A percentile compares a stretch with the other conserved stretches of the same genome.
These are phyloP conservation scores for Styela clava DNA, from an alignment of 23 tunicate species.

Conservation along the genomic window DNA sequence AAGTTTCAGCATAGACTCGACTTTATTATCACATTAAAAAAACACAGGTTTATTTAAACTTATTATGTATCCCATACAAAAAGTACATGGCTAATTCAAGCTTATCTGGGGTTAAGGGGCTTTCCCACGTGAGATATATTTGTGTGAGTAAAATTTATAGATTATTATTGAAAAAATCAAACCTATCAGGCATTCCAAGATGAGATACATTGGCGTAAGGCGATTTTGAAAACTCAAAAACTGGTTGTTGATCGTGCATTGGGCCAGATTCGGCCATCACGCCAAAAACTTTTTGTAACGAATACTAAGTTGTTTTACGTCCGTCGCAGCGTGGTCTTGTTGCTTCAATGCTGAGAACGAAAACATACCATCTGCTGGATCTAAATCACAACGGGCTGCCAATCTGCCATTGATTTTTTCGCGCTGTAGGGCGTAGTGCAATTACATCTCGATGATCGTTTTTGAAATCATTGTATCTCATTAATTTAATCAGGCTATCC, in stretches of 20 bases:
- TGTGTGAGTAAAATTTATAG: no score
- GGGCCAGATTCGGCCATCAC: slow-evolving; percentile 59
- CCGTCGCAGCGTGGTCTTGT: slow-evolving; percentile 40
- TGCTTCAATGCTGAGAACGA: slow-evolving; percentile 33
- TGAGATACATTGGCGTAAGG: slow-evolving; percentile 30
- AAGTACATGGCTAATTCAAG: slow-evolving; percentile 26
- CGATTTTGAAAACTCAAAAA: slow-evolving; percentile 35
- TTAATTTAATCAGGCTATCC: slow-evolving; percentile 24
- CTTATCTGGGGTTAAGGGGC: no score
- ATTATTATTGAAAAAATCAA: slow-evolving; percentile 1
- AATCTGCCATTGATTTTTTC: slow-evolving; percentile 45
- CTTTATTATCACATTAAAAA: not conserved
- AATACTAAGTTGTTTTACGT: slow-evolving; percentile 30
- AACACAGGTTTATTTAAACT: not conserved
- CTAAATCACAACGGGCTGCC: slow-evolving; percentile 42
- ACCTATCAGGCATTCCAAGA: slow-evolving; percentile 40
- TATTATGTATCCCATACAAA: slow-evolving; percentile 21
- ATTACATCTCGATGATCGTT: slow-evolving; percentile 36
- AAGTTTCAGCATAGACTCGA: no score
- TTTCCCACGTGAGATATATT: no score
- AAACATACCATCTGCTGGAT: slow-evolving; percentile 21
- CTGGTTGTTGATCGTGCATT: slow-evolving; percentile 42
- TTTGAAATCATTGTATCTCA: slow-evolving; percentile 53
- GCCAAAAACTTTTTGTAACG: slow-evolving; percentile 1
- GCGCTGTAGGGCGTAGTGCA: slow-evolving; percentile 50